Percentiles rank a stretch among this genome's conserved stretches.
Evolutionary conservation across 2,888 invertebrate species (phyloP).

Genomic region (Tetranychus truncatus): DNA sequence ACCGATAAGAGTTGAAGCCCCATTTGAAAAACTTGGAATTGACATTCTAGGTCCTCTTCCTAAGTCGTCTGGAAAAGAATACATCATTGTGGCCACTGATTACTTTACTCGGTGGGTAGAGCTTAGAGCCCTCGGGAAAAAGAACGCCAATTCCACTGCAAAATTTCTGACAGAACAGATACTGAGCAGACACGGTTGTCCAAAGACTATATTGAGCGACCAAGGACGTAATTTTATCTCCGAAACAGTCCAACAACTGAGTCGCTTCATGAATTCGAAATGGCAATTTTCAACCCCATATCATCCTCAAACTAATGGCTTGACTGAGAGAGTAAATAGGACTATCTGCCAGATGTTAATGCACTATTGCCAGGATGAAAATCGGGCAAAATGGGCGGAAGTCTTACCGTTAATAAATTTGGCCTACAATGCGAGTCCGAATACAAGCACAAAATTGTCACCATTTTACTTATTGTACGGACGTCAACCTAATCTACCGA

Average conservation of each 20-base stretch:
- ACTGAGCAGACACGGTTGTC: background rate
- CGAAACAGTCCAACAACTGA: background rate
- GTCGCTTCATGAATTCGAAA: background rate
- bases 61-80: background rate
- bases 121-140: background rate
- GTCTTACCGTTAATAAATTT: constrained; percentile 15
- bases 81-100: background rate
- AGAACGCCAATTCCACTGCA: background rate
- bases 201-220: constrained; percentile 4
- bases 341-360: constrained; percentile 12
- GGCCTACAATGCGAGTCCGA: constrained; percentile 14
- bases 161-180: constrained; percentile 1
- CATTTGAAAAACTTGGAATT: too few relatives aligned
- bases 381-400: constrained; percentile 13
- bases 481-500: constrained; percentile 3
- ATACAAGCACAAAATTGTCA: constrained; percentile 12
- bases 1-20: too few relatives aligned
- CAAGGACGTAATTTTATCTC: constrained; percentile 7
- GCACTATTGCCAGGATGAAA: constrained; percentile 11
- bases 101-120: background rate
- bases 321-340: constrained; percentile 3
- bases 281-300: background rate
- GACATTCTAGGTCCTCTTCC: background rate
- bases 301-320: constrained; percentile 14
- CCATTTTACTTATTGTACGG: constrained; percentile 7